Conservation (phyloP, 1,140 invertebrate genomes). For the Drosophila setifemur region DNA sequence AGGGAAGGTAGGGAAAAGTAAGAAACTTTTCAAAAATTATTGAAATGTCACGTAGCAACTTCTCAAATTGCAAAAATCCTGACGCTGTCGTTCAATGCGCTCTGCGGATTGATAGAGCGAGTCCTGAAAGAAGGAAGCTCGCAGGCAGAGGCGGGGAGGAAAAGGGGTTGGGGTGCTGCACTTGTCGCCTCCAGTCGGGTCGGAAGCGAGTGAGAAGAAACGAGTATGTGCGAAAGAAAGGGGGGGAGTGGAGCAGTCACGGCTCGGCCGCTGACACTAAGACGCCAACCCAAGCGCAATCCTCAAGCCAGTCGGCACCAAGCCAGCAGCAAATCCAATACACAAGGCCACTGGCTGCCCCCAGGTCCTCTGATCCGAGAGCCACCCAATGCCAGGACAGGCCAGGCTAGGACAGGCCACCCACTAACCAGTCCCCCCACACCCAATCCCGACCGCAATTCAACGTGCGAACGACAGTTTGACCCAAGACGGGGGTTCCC, state of each 20-base stretch:
- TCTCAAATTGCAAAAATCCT: constrained; percentile 83
- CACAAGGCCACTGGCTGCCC: constrained; percentile 31
- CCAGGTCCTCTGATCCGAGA: neutral
- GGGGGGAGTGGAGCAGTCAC: constrained; percentile 34
- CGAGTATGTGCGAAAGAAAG: neutral
- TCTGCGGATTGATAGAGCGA: constrained; percentile 81
- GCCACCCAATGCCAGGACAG: neutral
- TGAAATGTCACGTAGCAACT: constrained; percentile 83
- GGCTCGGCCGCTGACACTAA: constrained; percentile 75
- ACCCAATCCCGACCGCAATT: constrained; percentile 57
- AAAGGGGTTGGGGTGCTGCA: constrained; percentile 33
- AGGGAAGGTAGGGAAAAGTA: constrained; percentile 23
- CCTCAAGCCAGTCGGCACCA: constrained; percentile 34
- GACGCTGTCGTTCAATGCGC: constrained; percentile 82
- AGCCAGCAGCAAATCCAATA: constrained; percentile 74
- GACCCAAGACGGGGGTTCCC: constrained; percentile 49
- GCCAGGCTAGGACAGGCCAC: no score
- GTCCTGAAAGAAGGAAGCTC: constrained; percentile 31
- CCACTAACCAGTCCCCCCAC: neutral
- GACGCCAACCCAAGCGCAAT: constrained; percentile 57
- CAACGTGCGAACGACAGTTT: constrained; percentile 80
- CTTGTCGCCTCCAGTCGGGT: constrained; percentile 62
- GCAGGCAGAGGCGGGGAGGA: constrained; percentile 21
- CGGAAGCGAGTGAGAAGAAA: constrained; percentile 15
- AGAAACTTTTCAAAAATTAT: constrained; percentile 82